These are phyloP conservation scores for Amblyopsis hoosieri DNA, from an alignment of 2,797 vertebrate genomes.

Conservation along the genomic window DNA sequence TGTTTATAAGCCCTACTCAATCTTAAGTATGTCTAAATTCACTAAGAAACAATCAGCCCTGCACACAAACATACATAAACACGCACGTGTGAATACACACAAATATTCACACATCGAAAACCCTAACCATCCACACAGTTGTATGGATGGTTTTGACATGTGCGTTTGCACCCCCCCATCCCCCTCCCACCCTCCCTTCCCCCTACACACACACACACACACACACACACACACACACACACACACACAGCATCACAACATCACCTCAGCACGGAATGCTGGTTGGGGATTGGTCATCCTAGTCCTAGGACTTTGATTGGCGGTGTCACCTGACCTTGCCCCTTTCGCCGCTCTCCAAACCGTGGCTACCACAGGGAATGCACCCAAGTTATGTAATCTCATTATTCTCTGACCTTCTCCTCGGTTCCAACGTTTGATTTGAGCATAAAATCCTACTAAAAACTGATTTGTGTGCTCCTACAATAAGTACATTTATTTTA, in stretches of 20 bases:
- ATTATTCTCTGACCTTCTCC: no score
- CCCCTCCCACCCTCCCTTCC: no score
- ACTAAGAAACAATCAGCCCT: neutral
- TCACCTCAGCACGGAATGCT: slow-evolving; percentile 38
- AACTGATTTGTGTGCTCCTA: neutral
- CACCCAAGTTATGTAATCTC: neutral
- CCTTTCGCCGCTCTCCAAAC: slow-evolving; percentile 23
- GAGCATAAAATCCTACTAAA: no score
- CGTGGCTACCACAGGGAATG: slow-evolving; percentile 4
- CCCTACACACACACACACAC: no score
- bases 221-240: neutral
- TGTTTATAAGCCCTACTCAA: no score
- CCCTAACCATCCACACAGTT: neutral
- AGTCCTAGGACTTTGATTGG: slow-evolving; percentile 49
- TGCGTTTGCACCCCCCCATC: slow-evolving; percentile 29
- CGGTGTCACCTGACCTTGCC: slow-evolving; percentile 59
- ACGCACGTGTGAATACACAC: neutral
- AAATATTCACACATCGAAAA: neutral
- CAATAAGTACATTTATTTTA: neutral
- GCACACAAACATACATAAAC: slow-evolving; percentile 2
- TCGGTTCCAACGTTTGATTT: no score
- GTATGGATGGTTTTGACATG: slow-evolving; percentile 3
- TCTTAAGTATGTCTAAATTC: no score
- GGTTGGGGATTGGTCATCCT: slow-evolving; percentile 32
- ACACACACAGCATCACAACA: slow-evolving; percentile 48